phyloP scores from a whole-genome alignment of 2,888 invertebrate genomes.

The Euclidia mi region DNA sequence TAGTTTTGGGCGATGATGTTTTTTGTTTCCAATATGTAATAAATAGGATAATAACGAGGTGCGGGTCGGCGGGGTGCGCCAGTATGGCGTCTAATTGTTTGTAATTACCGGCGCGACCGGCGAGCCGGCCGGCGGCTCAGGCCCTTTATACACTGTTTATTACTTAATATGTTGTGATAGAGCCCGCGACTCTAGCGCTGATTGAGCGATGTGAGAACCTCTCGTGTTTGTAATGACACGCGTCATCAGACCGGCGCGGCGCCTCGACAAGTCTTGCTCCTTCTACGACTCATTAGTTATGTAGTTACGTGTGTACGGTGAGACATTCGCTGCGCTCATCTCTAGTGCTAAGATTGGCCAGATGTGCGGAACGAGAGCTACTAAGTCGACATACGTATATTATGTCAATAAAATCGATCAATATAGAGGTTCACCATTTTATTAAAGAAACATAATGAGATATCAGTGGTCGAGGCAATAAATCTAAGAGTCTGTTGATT shows the following conservation, averaged over 20 bases:
- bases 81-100: constrained; percentile 81
- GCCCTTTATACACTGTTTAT: constrained; percentile 86
- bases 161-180: constrained; percentile 83
- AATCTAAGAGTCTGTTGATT: too few relatives aligned
- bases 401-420: too few relatives aligned
- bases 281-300: constrained; percentile 46
- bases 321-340: constrained; percentile 19
- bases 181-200: constrained; percentile 61
- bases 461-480: too few relatives aligned
- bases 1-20: constrained; percentile 64
- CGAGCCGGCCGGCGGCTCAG: constrained; percentile 58
- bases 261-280: constrained; percentile 44
- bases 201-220: constrained; percentile 64
- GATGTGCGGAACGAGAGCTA: too few relatives aligned
- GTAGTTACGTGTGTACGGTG: constrained; percentile 25
- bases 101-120: constrained; percentile 77
- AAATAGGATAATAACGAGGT: constrained; percentile 76
- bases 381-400: too few relatives aligned
- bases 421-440: too few relatives aligned
- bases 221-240: constrained; percentile 37
- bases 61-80: constrained; percentile 68
- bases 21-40: constrained; percentile 84
- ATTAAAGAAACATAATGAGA: too few relatives aligned
- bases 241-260: constrained; percentile 35
- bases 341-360: background rate